Evolutionary conservation across 1,140 invertebrate genomes (phyloP), one percentile per base, ranked within the genome.

Genomic region (Notospermus geniculatus): DNA sequence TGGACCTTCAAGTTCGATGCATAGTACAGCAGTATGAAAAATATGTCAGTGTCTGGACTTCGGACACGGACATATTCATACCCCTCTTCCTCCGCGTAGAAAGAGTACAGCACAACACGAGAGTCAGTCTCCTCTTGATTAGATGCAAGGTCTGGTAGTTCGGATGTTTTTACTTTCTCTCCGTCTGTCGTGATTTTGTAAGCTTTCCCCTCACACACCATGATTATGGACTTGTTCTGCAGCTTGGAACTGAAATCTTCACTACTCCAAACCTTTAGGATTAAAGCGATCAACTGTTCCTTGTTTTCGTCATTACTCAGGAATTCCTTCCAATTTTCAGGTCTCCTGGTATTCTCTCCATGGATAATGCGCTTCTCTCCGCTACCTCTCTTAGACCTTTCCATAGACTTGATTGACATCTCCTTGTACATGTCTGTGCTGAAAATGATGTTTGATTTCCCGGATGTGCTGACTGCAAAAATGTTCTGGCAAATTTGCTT

Each of bases 291-390:
- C 7, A 64, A 45, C 27, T 66, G 62, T 54, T 15, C 36, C 29
- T 66, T 69, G 41, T 66, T 69, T 19, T 69, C 62, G 53, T 66
- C 59, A 59, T 64, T 69, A 17, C 7, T 56, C 15, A 67, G 32
- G 32, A 69, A 66, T 17, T 22, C 1, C 41, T 63, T 65, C 59
- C 61, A 64, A 28, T 67, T 63, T 11, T 23, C 45, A 50, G 60
- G 52, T 59, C 43, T 54, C 23, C 54, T 59, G 56, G 62, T 69
- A 19, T 41, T 62, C 2, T 50, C 50, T 23, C 53, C 60, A 53
- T 54, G 39, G 15, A 69, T 25, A 63, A 46, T 17, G 60, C 32
- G 32, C 63, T 61, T 28, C 54, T 28, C 32, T 61, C 63, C 43
- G 57, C 43, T 15, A 41, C 56, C 7, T 1, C 17, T n/a, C 15